Evolutionary conservation across 2,797 vertebrate genomes (phyloP).

Genomic region (Nothura maculosa): DNA sequence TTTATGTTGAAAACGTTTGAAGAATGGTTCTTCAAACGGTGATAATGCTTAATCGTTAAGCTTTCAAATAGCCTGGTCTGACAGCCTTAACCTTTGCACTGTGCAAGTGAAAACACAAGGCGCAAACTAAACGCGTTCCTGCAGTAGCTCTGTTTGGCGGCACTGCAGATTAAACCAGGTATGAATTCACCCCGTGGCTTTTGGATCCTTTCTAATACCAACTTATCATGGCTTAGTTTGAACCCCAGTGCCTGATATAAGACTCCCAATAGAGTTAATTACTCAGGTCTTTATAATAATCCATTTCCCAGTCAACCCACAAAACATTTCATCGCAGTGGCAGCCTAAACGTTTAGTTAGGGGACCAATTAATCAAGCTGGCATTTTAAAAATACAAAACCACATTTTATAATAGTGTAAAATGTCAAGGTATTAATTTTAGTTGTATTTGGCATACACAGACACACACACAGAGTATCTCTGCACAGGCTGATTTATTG

Average conservation of each 20-base stretch:
- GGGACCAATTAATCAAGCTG: constrained; percentile 72
- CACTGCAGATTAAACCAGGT: not conserved
- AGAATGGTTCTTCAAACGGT: constrained; percentile 63
- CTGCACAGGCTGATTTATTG: constrained; percentile 53
- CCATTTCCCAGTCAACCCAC: constrained; percentile 60
- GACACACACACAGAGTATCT: not conserved
- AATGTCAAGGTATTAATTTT: constrained; percentile 33
- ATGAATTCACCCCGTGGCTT: constrained; percentile 44
- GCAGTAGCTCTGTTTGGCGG: not conserved
- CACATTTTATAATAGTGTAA: constrained; percentile 47
- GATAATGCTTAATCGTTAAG: constrained; percentile 61
- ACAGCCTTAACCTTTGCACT: constrained; percentile 60
- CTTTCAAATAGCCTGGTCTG: constrained; percentile 55
- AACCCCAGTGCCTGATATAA: constrained; percentile 64
- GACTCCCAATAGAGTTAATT: constrained; percentile 79
- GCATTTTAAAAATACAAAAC: constrained; percentile 7
- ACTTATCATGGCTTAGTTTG: constrained; percentile 44
- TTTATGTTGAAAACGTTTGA: constrained; percentile 59
- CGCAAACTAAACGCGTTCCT: not conserved
- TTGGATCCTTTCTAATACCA: constrained; percentile 52
- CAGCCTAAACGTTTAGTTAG: constrained; percentile 40
- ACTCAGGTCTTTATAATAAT: constrained; percentile 74
- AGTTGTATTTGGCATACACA: not conserved
- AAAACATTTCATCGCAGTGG: constrained; percentile 70
- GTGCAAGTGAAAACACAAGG: constrained; percentile 62